phyloP scores from a whole-genome alignment of 2,113 vertebrate species.

The Protomyctophum bolini region DNA sequence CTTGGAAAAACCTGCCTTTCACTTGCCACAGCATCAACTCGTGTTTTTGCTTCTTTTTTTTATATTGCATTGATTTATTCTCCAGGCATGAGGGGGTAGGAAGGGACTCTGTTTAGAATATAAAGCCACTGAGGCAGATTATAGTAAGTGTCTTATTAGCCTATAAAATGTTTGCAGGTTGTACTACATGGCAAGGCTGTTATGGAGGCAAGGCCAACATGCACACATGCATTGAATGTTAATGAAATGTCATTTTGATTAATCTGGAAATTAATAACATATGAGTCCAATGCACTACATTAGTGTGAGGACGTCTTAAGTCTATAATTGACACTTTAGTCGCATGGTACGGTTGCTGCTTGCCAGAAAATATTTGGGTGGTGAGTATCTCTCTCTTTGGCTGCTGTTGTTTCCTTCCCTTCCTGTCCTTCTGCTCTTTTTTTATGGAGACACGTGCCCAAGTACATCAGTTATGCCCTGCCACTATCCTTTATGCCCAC shows the following conservation, averaged over 20 bases:
- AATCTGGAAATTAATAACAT: slow-evolving; percentile 48
- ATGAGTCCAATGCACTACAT: slow-evolving; percentile 27
- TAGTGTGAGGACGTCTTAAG: slow-evolving; percentile 12
- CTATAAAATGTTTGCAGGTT: not conserved
- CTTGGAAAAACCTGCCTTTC: slow-evolving; percentile 54
- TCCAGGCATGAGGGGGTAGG: slow-evolving; percentile 20
- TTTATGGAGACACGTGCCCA: slow-evolving; percentile 17
- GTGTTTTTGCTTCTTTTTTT: slow-evolving; percentile 18
- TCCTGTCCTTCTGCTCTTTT: slow-evolving; percentile 16
- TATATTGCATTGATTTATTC: slow-evolving; percentile 49
- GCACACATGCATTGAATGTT: slow-evolving; percentile 20
- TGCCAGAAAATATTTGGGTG: no score
- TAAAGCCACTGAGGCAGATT: slow-evolving; percentile 28
- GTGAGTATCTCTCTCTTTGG: slow-evolving; percentile 8
- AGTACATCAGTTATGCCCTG: slow-evolving; percentile 24
- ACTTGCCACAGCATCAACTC: slow-evolving; percentile 47
- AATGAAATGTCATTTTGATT: slow-evolving; percentile 38
- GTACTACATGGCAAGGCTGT: slow-evolving; percentile 38
- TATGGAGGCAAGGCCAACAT: slow-evolving; percentile 25
- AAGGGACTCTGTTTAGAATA: slow-evolving; percentile 9
- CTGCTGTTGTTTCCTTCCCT: not conserved
- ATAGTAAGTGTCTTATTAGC: slow-evolving; percentile 31
- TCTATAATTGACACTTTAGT: no score
- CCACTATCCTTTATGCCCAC: slow-evolving; percentile 30
- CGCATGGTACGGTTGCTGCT: no score